Evolutionary conservation across 2,797 vertebrate genomes (phyloP), one percentile per base, ranked within the genome.

Genomic region (Pygocentrus nattereri): DNA sequence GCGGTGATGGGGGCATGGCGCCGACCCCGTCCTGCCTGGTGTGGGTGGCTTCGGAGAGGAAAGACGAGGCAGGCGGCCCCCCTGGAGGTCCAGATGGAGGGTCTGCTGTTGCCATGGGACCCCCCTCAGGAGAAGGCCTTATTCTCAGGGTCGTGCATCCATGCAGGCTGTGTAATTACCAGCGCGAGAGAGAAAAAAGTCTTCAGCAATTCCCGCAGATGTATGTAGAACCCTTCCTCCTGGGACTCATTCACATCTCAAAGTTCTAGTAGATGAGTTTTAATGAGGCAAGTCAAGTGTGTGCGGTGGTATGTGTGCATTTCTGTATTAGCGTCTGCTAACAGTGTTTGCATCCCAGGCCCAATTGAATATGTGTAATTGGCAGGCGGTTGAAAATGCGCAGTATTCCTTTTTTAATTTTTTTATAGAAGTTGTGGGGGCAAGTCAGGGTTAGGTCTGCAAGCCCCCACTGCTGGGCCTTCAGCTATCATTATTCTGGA

Each of bases 61-160:
- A 91, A 93, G 90, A 87, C 72, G 58, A 89, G 52, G 72, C 79
- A 58, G 64, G 41, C 52, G 19, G 30, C 27, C 79, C 64, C 89
- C 91, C 85, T 82, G 84, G 89, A 92, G 83, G 92, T 89, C 88
- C 86, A 88, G 87, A 91, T 88, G 88, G 91, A 88, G 88, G 90
- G 88, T 44, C 78, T 91, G 90, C 91, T 91, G 91, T 90, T 92
- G 90, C 91, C 91, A 86, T 79, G 90, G 88, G 85, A 90, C 89
- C 92, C 91, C 93, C 93, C 69, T 68, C 82, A 89, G 93, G 93
- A 94, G 89, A 61, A 86, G 90, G 91, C 93, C 93, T 92, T 94
- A 91, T 93, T 94, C 93, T 94, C 92, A 92, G 92, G 93, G 94
- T 94, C 93, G 92, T 88, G 91, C 92, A 92, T 94, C 92, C 89